These are phyloP conservation scores for Porites rus DNA, from an alignment of 92 coral and sea anemone species.

Conservation along the genomic window DNA sequence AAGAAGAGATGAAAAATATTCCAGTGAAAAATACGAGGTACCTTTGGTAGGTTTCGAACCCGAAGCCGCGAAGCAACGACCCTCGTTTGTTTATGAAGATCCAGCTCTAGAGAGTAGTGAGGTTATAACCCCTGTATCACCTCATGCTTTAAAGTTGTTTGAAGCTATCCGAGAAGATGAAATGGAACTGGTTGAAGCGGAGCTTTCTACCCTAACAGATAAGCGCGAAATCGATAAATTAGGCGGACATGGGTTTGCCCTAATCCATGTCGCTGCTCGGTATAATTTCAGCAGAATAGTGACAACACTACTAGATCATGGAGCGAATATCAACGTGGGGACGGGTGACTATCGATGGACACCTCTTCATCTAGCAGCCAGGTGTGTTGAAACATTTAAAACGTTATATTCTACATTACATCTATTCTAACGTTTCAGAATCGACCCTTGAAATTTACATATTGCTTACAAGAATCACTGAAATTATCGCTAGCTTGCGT, in stretches of 20 bases:
- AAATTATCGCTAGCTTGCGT: no score
- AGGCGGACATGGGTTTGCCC: conserved; percentile 48
- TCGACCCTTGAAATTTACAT: no score
- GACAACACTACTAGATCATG: conserved; percentile 39
- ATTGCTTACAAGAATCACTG: no score
- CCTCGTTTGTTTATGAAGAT: conserved; percentile 16
- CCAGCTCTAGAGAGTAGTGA: conserved; percentile 25
- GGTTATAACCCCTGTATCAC: conserved; percentile 11
- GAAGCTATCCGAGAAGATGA: conserved; percentile 70
- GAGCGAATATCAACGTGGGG: conserved; percentile 46
- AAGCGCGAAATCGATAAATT: conserved; percentile 37
- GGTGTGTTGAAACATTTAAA: conserved; percentile 27
- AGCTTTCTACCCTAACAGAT: conserved; percentile 33
- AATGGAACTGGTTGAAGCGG: conserved; percentile 59
- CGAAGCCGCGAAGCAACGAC: neutral
- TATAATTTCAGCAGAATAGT: conserved; percentile 55
- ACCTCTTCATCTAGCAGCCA: conserved; percentile 63
- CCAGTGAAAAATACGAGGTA: conserved; percentile 14
- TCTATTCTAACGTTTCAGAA: no score
- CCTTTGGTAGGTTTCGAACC: conserved; percentile 29
- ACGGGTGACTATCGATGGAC: conserved; percentile 46
- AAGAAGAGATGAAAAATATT: neutral
- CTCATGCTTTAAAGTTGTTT: conserved; percentile 25
- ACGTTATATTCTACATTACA: neutral
- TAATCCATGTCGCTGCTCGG: conserved; percentile 63